phyloP scores from a whole-genome alignment of 2,888 invertebrate genomes.

The Chrysodeixis includens region DNA sequence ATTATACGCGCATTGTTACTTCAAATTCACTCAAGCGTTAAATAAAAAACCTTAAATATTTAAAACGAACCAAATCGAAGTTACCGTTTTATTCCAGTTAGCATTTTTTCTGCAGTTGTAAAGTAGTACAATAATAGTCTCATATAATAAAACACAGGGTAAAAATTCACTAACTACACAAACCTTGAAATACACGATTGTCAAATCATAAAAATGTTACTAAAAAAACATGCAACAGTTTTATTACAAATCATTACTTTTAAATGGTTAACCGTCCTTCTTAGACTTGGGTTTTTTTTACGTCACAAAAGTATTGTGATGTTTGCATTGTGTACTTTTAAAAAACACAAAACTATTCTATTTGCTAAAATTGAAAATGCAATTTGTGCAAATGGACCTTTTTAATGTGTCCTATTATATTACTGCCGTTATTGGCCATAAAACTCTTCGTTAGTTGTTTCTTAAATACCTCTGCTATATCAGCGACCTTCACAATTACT shows the following conservation, averaged over 20 bases:
- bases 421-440: slow-evolving; percentile 70
- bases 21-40: slow-evolving; percentile 18
- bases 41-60: background rate
- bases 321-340: slow-evolving; percentile 45
- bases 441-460: slow-evolving; percentile 69
- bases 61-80: background rate
- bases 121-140: slow-evolving; percentile 12
- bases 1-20: slow-evolving; percentile 41
- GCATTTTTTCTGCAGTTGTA: slow-evolving; percentile 5
- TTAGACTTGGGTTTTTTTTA: slow-evolving; percentile 73
- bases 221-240: slow-evolving; percentile 42
- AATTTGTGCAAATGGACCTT: slow-evolving; percentile 83
- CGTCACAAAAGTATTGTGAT: slow-evolving; percentile 50
- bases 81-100: slow-evolving; percentile 2
- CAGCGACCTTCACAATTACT: slow-evolving; percentile 61
- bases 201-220: slow-evolving; percentile 37
- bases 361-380: slow-evolving; percentile 70
- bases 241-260: slow-evolving; percentile 46
- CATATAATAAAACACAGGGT: slow-evolving; percentile 9
- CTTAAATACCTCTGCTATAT: slow-evolving; percentile 61
- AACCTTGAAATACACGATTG: slow-evolving; percentile 35
- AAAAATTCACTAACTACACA: slow-evolving; percentile 20
- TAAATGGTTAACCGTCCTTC: slow-evolving; percentile 60
- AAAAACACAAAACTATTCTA: slow-evolving; percentile 61
- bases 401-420: slow-evolving; percentile 72